phyloP scores from a whole-genome alignment of 2,113 vertebrate species.

The Passerina amoena region DNA sequence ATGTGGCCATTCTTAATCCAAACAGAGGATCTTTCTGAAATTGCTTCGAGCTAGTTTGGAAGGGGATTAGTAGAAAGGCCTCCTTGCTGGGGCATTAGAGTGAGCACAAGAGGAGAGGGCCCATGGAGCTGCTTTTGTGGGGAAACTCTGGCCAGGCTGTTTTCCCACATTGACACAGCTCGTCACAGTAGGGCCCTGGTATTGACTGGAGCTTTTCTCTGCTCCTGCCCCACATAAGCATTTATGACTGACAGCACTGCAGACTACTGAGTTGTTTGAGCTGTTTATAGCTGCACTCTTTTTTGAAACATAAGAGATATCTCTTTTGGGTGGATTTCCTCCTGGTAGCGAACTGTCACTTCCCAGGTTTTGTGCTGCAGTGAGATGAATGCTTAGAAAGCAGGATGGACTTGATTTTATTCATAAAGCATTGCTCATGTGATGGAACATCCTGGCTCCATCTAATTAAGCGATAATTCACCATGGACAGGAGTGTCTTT shows the following conservation, averaged over 20 bases:
- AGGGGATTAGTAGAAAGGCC: not conserved
- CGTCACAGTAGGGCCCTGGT: not conserved
- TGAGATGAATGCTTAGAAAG: conserved; percentile 38
- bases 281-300: not conserved
- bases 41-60: not conserved
- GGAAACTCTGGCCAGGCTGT: not conserved
- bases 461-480: conserved; percentile 55
- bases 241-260: conserved; percentile 14
- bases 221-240: not conserved
- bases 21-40: not conserved
- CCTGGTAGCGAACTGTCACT: conserved; percentile 19
- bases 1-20: not conserved
- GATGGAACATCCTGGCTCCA: not conserved
- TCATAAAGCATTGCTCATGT: conserved; percentile 7
- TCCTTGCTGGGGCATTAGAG: not conserved
- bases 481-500: not conserved
- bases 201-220: not conserved
- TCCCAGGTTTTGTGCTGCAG: not conserved
- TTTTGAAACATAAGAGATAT: not conserved
- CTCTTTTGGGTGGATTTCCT: not conserved
- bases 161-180: not conserved
- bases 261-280: not conserved
- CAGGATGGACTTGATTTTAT: conserved; percentile 16
- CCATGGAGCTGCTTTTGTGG: not conserved
- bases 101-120: not conserved